Evolutionary conservation across 2,888 invertebrate species (phyloP).

Genomic region (Agrotis puta): DNA sequence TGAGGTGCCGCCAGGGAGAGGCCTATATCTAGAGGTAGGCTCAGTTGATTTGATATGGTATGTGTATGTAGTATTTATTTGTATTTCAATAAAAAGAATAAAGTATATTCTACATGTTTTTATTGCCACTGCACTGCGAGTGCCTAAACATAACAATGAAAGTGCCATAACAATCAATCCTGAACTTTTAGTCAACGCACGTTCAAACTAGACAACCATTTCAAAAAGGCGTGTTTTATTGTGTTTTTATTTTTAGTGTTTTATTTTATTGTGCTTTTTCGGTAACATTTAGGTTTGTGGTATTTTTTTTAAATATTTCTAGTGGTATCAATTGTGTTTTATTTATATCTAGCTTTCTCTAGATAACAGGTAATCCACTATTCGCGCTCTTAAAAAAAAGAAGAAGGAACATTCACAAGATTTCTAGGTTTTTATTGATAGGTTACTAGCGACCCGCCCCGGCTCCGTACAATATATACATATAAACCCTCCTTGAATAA

Average conservation of each 20-base stretch:
- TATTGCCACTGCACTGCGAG: not conserved
- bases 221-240: not conserved
- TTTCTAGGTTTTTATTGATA: no score
- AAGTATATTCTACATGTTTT: not conserved
- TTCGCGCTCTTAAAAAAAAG: no score
- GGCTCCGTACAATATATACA: no score
- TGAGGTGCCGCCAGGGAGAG: no score
- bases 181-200: slow-evolving; percentile 36
- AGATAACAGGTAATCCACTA: not conserved
- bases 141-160: slow-evolving; percentile 16
- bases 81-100: not conserved
- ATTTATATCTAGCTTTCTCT: no score
- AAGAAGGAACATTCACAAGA: no score
- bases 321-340: not conserved
- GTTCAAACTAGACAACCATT: slow-evolving; percentile 16
- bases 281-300: not conserved
- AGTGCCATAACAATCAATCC: slow-evolving; percentile 32
- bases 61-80: not conserved
- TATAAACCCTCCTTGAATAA: no score
- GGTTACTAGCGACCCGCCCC: no score
- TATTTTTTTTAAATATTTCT: not conserved
- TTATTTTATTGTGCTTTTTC: slow-evolving; percentile 15
- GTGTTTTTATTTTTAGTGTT: no score
- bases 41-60: no score
- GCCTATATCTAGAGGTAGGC: no score